Conservation (phyloP, 2,888 invertebrate genomes). For the Clivina fossor region DNA sequence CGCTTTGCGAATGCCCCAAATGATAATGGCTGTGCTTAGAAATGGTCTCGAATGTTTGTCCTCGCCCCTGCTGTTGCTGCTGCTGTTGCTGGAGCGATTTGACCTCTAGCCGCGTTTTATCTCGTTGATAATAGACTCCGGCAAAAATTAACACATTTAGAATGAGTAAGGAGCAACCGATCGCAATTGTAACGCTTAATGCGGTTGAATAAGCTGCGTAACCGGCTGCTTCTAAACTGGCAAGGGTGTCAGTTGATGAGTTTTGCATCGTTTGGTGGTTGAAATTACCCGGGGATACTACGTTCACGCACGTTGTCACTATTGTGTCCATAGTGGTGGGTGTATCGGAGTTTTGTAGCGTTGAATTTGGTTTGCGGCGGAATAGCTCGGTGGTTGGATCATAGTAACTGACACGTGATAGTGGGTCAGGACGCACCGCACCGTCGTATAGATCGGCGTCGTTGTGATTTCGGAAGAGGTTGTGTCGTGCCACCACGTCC, state of each 20-base stretch:
- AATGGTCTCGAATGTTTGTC: conserved; percentile 67
- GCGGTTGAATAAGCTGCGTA: conserved; percentile 77
- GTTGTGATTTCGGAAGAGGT: conserved; percentile 86
- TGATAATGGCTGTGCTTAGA: conserved; percentile 80
- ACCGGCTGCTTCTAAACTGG: conserved; percentile 77
- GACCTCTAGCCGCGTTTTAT: conserved; percentile 76
- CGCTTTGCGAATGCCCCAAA: conserved; percentile 73
- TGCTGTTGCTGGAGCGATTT: conserved; percentile 77
- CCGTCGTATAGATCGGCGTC: conserved; percentile 89
- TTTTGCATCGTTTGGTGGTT: conserved; percentile 57
- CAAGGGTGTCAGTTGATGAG: conserved; percentile 74
- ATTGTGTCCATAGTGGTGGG: conserved; percentile 71
- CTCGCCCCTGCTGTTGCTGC: conserved; percentile 59
- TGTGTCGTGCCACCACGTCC: conserved; percentile 83
- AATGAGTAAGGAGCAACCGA: conserved; percentile 78
- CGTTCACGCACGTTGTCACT: conserved; percentile 71
- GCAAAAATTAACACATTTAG: conserved; percentile 82
- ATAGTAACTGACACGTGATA: conserved; percentile 65
- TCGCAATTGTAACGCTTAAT: conserved; percentile 76
- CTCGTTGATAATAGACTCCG: conserved; percentile 80
- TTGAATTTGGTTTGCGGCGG: conserved; percentile 59
- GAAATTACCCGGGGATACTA: conserved; percentile 58
- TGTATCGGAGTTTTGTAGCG: conserved; percentile 63
- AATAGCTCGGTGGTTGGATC: conserved; percentile 65
- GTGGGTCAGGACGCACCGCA: conserved; percentile 81